Evolutionary conservation across 64 coral and sea anemone species (phyloP).

Genomic region (Stylophora pistillata): DNA sequence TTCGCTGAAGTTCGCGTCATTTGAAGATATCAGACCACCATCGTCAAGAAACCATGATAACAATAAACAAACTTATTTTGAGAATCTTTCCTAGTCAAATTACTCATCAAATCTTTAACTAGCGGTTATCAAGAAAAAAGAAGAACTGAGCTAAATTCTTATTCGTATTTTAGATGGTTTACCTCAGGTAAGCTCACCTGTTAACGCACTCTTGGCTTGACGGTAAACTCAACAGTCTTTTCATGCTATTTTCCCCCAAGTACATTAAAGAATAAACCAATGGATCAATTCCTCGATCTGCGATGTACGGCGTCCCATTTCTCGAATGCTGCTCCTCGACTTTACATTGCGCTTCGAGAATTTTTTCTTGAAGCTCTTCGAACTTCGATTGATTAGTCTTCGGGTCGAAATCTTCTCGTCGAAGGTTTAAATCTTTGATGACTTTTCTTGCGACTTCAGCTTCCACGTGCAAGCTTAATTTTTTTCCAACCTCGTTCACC

Average conservation of each 20-base stretch:
- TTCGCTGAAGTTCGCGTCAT: constrained; percentile 13
- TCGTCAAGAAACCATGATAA: not conserved
- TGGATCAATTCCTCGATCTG: constrained; percentile 86
- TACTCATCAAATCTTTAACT: not conserved
- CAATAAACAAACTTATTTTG: not conserved
- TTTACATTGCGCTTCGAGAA: constrained; percentile 65
- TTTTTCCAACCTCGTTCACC: constrained; percentile 50
- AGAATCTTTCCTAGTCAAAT: not conserved
- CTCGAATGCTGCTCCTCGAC: constrained; percentile 40
- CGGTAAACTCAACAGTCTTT: constrained; percentile 44
- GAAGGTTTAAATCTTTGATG: constrained; percentile 64
- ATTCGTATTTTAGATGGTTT: not conserved
- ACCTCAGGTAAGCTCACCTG: constrained; percentile 43
- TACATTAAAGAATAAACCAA: constrained; percentile 84
- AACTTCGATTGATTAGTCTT: constrained; percentile 69
- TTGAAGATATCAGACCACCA: not conserved
- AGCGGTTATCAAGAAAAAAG: not conserved
- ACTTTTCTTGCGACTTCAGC: constrained; percentile 85
- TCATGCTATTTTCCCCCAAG: constrained; percentile 49
- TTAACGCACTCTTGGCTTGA: constrained; percentile 60
- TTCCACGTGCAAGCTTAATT: constrained; percentile 40
- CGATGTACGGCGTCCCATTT: constrained; percentile 60
- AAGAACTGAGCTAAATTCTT: not conserved
- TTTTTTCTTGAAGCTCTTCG: constrained; percentile 72
- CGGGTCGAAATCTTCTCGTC: constrained; percentile 88